Evolutionary conservation across 2,797 vertebrate species (phyloP).

Genomic region (Pelodytes ibericus): DNA sequence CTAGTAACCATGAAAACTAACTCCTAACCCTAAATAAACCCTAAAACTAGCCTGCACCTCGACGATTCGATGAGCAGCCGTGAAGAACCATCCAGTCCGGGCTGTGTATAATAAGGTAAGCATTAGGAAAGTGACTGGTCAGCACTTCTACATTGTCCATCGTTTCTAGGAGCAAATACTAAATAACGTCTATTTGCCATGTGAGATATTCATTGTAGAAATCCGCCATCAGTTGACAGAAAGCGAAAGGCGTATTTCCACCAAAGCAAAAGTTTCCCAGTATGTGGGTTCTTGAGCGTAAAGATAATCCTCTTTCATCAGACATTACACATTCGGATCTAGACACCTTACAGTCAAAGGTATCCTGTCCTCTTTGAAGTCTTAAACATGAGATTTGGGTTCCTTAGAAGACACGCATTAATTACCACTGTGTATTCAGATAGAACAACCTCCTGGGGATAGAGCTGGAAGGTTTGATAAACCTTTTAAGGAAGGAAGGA

Average conservation of each 20-base stretch:
- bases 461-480: conserved; percentile 38
- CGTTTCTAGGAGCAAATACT: too few species aligned
- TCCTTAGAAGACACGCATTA: conserved; percentile 54
- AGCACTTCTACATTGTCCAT: too few species aligned
- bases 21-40: too few species aligned
- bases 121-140: too few species aligned
- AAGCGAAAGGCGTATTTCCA: not conserved
- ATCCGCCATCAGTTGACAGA: not conserved
- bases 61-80: too few species aligned
- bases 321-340: conserved; percentile 54
- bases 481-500: conserved; percentile 29
- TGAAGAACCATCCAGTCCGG: too few species aligned
- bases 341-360: conserved; percentile 60
- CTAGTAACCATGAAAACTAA: too few species aligned
- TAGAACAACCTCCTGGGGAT: conserved; percentile 23
- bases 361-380: conserved; percentile 60
- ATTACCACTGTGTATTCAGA: conserved; percentile 51
- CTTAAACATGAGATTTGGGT: conserved; percentile 54
- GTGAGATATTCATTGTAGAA: too few species aligned
- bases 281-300: conserved; percentile 44
- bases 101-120: too few species aligned
- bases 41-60: too few species aligned
- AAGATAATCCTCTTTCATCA: conserved; percentile 56
- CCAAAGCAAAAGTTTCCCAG: conserved; percentile 39
- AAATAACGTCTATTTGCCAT: too few species aligned